Percentiles rank a stretch among this genome's conserved stretches.
phyloP scores from a whole-genome alignment of 2,113 vertebrate species.

The Phrynosoma platyrhinos region DNA sequence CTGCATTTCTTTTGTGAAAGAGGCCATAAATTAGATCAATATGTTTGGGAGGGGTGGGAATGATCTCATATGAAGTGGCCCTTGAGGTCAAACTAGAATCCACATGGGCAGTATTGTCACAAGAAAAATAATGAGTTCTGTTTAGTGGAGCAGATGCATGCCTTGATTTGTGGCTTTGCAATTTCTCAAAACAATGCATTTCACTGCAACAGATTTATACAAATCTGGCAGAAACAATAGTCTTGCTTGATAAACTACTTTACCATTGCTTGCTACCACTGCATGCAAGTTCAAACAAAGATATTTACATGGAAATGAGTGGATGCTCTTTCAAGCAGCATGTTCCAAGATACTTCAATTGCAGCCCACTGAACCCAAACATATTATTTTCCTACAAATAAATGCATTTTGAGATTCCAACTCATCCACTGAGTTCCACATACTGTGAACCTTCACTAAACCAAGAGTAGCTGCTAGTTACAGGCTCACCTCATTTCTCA shows the following conservation, averaged over 20 bases:
- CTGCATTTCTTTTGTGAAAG: not conserved
- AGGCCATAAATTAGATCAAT: not conserved
- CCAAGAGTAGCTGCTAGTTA: not conserved
- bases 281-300: conserved; percentile 41
- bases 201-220: not conserved
- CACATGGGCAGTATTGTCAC: not conserved
- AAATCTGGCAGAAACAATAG: conserved; percentile 46
- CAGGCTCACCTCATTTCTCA: conserved; percentile 3
- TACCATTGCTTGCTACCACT: conserved; percentile 44
- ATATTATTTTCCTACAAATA: conserved; percentile 44
- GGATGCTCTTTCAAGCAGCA: conserved; percentile 17
- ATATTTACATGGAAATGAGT: conserved; percentile 72
- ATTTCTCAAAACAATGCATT: conserved; percentile 36
- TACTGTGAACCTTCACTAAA: conserved; percentile 31
- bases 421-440: conserved; percentile 33
- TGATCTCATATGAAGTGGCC: not conserved
- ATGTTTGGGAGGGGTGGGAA: not conserved
- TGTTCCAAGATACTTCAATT: conserved; percentile 51
- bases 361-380: conserved; percentile 50
- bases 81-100: conserved; percentile 11
- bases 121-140: conserved; percentile 9
- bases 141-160: conserved; percentile 41
- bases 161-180: not conserved
- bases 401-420: conserved; percentile 65
- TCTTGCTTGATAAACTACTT: conserved; percentile 38